Conservation (phyloP, 2,797 vertebrate genomes). For the Liparis tanakae region DNA sequence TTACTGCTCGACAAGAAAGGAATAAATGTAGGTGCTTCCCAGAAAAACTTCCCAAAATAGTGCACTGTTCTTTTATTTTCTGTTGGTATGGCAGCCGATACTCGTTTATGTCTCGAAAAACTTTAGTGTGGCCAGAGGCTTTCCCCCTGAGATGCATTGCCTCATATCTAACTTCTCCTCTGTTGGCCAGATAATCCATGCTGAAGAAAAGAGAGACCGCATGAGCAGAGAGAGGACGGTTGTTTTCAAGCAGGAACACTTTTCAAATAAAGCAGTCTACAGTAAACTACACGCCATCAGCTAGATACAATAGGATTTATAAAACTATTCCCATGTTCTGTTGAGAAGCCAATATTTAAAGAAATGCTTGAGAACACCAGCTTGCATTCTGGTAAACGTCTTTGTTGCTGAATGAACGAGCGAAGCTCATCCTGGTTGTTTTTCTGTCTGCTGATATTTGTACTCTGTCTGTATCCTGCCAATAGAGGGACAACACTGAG, state of each 20-base stretch:
- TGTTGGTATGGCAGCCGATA: constrained; percentile 21
- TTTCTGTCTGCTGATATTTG: constrained; percentile 37
- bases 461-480: constrained; percentile 12
- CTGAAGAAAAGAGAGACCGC: constrained; percentile 25
- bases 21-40: constrained; percentile 49
- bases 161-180: constrained; percentile 41
- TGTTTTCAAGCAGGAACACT: neutral
- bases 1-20: constrained; percentile 28
- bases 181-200: constrained; percentile 27
- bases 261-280: constrained; percentile 12
- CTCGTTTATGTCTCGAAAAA: constrained; percentile 35
- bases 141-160: constrained; percentile 31
- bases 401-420: constrained; percentile 17
- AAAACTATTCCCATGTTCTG: neutral
- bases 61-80: constrained; percentile 40
- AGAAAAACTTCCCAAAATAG: constrained; percentile 50
- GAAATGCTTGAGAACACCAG: neutral
- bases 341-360: neutral
- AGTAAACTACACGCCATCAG: neutral
- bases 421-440: constrained; percentile 9
- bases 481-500: constrained; percentile 25
- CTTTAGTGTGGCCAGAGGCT: constrained; percentile 53
- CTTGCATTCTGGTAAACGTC: neutral
- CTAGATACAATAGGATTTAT: neutral
- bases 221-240: constrained; percentile 7